phyloP scores from a whole-genome alignment of 2,888 invertebrate genomes.

The Encarsia formosa region DNA sequence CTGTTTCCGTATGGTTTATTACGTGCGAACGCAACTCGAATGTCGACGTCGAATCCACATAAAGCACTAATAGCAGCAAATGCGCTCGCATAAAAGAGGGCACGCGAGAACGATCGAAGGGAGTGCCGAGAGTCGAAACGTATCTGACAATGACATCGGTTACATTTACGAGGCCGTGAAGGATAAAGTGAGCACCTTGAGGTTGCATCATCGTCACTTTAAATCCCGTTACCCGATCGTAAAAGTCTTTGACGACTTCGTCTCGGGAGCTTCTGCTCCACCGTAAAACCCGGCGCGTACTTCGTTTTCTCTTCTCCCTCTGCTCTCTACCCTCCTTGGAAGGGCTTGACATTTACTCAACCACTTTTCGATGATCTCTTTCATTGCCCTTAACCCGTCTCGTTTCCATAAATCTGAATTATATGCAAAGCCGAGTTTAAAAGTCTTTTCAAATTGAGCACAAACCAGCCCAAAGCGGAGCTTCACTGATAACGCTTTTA shows the following conservation, averaged over 20 bases:
- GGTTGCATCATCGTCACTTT: conserved; percentile 53
- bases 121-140: conserved; percentile 25
- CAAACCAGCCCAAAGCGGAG: conserved; percentile 11
- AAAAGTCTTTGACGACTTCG: conserved; percentile 52
- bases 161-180: conserved; percentile 52
- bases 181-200: conserved; percentile 51
- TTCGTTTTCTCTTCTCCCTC: conserved; percentile 12
- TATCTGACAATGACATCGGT: conserved; percentile 51
- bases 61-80: too few relatives aligned
- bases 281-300: conserved; percentile 35
- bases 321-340: conserved; percentile 31
- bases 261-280: conserved; percentile 32
- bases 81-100: too few relatives aligned
- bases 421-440: background rate
- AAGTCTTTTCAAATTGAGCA: background rate
- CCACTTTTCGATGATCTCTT: conserved; percentile 42
- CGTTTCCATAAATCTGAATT: conserved; percentile 36
- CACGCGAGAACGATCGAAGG: background rate
- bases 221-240: conserved; percentile 52
- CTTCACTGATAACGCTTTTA: background rate
- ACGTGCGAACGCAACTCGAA: too few relatives aligned
- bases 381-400: conserved; percentile 16
- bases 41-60: too few relatives aligned
- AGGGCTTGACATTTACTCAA: conserved; percentile 45
- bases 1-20: too few relatives aligned